Conservation (phyloP, 2,113 vertebrate genomes). For the Hyla sarda region DNA sequence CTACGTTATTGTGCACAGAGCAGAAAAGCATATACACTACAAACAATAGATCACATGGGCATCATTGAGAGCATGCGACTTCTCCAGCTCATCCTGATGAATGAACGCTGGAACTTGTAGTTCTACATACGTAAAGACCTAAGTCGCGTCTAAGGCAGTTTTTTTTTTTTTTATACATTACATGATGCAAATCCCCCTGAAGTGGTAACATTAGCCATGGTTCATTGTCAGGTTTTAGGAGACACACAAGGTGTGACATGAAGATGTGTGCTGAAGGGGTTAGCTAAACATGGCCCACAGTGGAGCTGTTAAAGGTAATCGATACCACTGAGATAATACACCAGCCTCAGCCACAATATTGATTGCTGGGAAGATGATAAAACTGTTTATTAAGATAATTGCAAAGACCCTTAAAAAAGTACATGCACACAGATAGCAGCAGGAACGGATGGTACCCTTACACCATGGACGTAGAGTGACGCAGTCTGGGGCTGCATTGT, state of each 20-base stretch:
- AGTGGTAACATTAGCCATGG: not conserved
- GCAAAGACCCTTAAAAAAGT: slow-evolving; percentile 47
- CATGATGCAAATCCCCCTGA: not conserved
- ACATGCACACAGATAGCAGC: not conserved
- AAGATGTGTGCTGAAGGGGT: slow-evolving; percentile 67
- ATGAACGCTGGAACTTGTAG: not conserved
- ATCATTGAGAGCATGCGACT: not conserved
- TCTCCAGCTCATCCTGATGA: not conserved
- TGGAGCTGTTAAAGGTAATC: slow-evolving; percentile 91
- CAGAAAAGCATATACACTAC: not conserved
- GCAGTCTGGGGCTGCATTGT: not conserved
- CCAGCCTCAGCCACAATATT: slow-evolving; percentile 93
- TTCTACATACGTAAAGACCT: not conserved
- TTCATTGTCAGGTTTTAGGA: not conserved
- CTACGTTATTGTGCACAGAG: not conserved
- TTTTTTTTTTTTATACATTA: no score
- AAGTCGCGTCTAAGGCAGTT: not conserved
- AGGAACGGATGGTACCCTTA: not conserved
- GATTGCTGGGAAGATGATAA: slow-evolving; percentile 93
- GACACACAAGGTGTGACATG: slow-evolving; percentile 8
- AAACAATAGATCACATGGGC: not conserved
- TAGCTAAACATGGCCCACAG: slow-evolving; percentile 83
- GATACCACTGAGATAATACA: slow-evolving; percentile 97
- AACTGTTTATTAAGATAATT: slow-evolving; percentile 88
- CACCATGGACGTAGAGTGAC: not conserved